Evolutionary conservation across 2,113 vertebrate genomes (phyloP), one percentile per base, ranked within the genome.

Genomic region (Dromiciops gliroides): DNA sequence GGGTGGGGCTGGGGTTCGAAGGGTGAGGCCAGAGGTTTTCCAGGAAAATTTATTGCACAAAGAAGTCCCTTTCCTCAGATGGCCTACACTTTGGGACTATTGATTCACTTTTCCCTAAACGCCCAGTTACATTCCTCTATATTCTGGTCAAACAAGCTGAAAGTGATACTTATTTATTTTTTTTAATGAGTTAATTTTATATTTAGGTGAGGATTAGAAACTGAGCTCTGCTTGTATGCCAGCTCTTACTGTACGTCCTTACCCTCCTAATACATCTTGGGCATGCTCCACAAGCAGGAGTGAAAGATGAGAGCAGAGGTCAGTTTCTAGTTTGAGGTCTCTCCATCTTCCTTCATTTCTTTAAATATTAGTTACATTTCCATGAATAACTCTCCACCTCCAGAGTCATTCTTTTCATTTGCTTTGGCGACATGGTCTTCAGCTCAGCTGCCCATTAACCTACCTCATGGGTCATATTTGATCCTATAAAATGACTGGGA

Each of bases 121-220:
- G 95, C 96, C 95, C 95, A 94, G 67, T 83, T 83, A 97, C 96
- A 95, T 89, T 90, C 89, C 60, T 96, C 96, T 97, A 95, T 96
- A 95, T 94, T 97, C 89, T 93, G 94, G 96, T 97, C 97, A 97
- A 98, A 97, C 95, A 97, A 93, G 96, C 93, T 94, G 95, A 97
- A 96, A 95, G 95, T 96, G 95, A 97, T 96, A 97, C 92, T 50
- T 93, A 96, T 96, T 98, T 97, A 96, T 96, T 83, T 83, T 83
- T 83, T 83, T 44, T 83, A 83, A 83, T 8, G 90, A 97, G 90
- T 95, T 97, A 96, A 96, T 97, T 97, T 97, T 97, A 93, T 95
- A 93, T 95, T 97, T 95, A 92, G 94, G 50, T 51, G 50, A 92
- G 93, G 94, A 93, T 95, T 93, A 95, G 93, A 96, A 96, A 93